Conservation (phyloP, 2,888 invertebrate genomes). For the Crocallis elinguaria region DNA sequence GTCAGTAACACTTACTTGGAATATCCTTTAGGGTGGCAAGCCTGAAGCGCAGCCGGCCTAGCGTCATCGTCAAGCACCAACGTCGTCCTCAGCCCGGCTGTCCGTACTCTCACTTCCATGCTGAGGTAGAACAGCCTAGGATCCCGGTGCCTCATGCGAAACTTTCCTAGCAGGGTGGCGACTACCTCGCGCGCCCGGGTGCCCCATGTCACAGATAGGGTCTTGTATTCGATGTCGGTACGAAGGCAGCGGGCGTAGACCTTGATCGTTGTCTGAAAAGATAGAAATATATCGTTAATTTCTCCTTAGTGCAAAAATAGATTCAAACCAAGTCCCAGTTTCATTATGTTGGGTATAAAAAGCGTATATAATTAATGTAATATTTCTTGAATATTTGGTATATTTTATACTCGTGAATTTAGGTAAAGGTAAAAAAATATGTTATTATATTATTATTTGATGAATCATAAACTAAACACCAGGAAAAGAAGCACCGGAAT, state of each 20-base stretch:
- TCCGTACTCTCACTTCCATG: conserved; percentile 96
- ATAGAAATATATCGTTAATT: conserved; percentile 21
- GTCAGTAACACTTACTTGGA: conserved; percentile 87
- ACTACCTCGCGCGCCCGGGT: conserved; percentile 96
- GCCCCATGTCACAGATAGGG: conserved; percentile 94
- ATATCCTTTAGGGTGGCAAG: conserved; percentile 97
- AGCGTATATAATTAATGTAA: too few relatives aligned
- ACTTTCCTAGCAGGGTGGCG: conserved; percentile 92
- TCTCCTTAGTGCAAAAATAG: not conserved
- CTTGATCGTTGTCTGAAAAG: conserved; percentile 93
- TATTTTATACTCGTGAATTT: too few relatives aligned
- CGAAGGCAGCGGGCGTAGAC: conserved; percentile 95
- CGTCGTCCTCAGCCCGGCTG: conserved; percentile 92
- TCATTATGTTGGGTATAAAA: too few relatives aligned
- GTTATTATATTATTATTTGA: too few relatives aligned
- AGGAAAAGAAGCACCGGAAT: too few relatives aligned
- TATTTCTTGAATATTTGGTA: too few relatives aligned
- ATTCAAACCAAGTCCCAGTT: too few relatives aligned
- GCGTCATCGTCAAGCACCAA: conserved; percentile 94
- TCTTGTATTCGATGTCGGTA: conserved; percentile 98
- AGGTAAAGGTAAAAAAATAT: too few relatives aligned
- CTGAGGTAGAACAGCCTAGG: conserved; percentile 96
- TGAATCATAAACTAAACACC: too few relatives aligned
- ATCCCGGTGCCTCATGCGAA: conserved; percentile 95
- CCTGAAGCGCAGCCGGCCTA: conserved; percentile 95